A percentile compares a stretch with the other conserved stretches of the same genome.
phyloP scores from a whole-genome alignment of 2,113 vertebrate genomes.

The Amphilophus citrinellus region DNA sequence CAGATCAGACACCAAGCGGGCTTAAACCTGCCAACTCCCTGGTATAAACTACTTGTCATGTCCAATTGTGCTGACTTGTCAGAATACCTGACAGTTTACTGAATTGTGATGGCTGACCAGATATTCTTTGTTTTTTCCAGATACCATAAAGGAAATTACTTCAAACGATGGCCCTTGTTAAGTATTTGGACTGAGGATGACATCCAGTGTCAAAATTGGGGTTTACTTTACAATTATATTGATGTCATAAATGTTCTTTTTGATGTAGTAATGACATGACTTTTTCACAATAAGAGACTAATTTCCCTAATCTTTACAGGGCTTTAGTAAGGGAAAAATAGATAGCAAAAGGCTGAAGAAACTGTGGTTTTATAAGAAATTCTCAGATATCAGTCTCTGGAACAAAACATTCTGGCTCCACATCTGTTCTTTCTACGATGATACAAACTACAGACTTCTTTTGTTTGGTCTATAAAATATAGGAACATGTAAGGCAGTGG shows the following conservation, averaged over 20 bases:
- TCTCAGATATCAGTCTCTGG: not conserved
- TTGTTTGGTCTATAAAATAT: not conserved
- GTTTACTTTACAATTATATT: not conserved
- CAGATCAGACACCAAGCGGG: no score
- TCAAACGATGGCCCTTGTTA: not conserved
- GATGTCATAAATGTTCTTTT: no score
- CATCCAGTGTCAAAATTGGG: not conserved
- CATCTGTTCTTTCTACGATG: not conserved
- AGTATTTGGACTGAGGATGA: not conserved
- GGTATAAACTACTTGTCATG: no score
- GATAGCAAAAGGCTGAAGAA: not conserved
- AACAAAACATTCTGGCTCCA: not conserved
- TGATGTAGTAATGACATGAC: not conserved
- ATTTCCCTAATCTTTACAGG: not conserved
- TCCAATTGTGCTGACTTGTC: no score
- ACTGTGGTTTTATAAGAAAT: not conserved
- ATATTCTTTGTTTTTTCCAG: no score
- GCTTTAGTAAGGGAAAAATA: not conserved
- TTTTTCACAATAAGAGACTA: not conserved
- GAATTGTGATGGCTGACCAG: no score
- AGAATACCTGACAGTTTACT: no score
- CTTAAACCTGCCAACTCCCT: no score
- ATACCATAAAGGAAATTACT: no score
- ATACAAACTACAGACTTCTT: rapidly evolving
- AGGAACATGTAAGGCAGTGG: not conserved